Conservation (phyloP, 2,797 vertebrate genomes). For the Borostomias antarcticus region DNA sequence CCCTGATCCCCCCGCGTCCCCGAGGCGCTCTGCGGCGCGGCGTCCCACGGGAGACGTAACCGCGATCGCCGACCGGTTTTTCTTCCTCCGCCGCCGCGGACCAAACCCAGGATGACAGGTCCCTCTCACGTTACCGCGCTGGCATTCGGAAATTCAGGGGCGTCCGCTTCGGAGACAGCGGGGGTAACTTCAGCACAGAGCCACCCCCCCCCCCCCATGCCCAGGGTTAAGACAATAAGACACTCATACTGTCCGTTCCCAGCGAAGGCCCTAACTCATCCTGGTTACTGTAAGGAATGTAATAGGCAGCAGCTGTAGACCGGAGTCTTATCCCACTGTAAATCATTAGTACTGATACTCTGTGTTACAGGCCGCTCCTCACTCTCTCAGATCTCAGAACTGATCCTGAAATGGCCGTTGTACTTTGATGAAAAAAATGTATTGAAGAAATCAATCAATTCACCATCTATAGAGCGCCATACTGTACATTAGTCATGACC, state of each 20-base stretch:
- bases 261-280: constrained; percentile 56
- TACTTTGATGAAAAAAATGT: too few relatives aligned
- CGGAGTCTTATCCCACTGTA: constrained; percentile 53
- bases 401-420: too few relatives aligned
- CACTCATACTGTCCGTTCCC: constrained; percentile 61
- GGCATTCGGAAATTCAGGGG: constrained; percentile 41
- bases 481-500: too few relatives aligned
- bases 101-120: constrained; percentile 24
- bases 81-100: too few relatives aligned
- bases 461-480: too few relatives aligned
- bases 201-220: constrained; percentile 34
- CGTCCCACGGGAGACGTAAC: not conserved
- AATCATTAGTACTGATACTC: constrained; percentile 63
- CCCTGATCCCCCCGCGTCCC: too few relatives aligned
- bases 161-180: constrained; percentile 38
- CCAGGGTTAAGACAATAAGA: constrained; percentile 61
- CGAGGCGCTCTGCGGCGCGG: too few relatives aligned
- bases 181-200: not conserved
- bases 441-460: too few relatives aligned
- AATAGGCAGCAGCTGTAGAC: constrained; percentile 71
- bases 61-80: not conserved
- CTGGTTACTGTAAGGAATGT: constrained; percentile 70
- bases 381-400: too few relatives aligned
- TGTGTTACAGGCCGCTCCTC: too few relatives aligned
- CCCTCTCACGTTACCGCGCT: constrained; percentile 46